phyloP scores from a whole-genome alignment of 2,113 vertebrate genomes.

The Clarias magur region DNA sequence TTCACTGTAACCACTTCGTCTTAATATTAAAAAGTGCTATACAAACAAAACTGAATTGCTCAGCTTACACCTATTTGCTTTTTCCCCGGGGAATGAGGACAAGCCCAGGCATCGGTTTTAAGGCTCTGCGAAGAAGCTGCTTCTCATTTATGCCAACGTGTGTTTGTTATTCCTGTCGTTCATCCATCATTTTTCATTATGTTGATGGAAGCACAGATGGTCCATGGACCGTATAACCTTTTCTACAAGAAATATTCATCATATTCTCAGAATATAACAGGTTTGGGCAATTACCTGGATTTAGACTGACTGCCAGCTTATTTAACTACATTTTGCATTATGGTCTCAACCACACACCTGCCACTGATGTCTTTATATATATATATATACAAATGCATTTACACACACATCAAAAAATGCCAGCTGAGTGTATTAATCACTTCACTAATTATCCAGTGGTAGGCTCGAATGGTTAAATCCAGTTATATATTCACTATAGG shows the following conservation, averaged over 20 bases:
- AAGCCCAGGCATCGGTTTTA: neutral
- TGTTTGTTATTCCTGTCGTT: neutral
- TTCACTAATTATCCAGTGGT: too few relatives aligned
- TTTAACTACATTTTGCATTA: constrained; percentile 17
- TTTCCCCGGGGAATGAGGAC: neutral
- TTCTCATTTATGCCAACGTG: neutral
- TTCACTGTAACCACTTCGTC: neutral
- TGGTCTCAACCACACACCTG: neutral
- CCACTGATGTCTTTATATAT: neutral
- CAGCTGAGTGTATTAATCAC: too few relatives aligned
- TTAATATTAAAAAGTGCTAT: neutral
- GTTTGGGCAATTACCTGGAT: neutral
- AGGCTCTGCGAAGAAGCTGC: neutral
- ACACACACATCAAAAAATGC: neutral
- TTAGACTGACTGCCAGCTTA: neutral
- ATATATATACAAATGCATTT: neutral
- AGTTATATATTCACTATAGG: too few relatives aligned
- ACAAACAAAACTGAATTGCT: neutral
- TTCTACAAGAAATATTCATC: neutral
- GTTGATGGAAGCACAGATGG: neutral
- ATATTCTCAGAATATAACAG: neutral
- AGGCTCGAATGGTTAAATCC: too few relatives aligned
- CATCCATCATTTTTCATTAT: neutral
- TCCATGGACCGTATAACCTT: neutral
- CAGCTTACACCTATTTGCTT: neutral